These are phyloP conservation scores for Microcebus tavaratra DNA, from an alignment of 2,113 vertebrate species.

Conservation along the genomic window DNA sequence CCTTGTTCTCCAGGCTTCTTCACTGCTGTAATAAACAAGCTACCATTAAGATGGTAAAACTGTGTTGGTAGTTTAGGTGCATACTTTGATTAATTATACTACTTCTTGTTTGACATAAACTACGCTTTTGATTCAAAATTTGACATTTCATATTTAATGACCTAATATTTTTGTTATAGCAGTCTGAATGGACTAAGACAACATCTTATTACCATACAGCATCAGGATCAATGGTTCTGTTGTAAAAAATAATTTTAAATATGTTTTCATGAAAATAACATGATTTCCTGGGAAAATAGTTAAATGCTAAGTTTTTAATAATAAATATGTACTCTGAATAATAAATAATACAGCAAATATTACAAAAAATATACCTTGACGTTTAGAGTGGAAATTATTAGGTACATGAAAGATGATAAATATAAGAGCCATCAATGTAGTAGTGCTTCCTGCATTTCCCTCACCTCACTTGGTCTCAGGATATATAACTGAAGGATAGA, in stretches of 20 bases:
- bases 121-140: too few species aligned
- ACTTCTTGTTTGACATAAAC: too few species aligned
- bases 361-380: background rate
- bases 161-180: background rate
- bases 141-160: too few species aligned
- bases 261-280: background rate
- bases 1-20: too few species aligned
- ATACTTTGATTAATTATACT: too few species aligned
- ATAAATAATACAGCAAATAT: background rate
- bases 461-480: background rate
- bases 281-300: background rate
- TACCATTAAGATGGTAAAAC: too few species aligned
- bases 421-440: background rate
- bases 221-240: background rate
- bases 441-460: background rate
- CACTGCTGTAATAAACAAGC: too few species aligned
- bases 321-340: background rate
- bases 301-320: background rate
- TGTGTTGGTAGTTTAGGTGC: too few species aligned
- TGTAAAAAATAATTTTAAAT: background rate
- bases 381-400: background rate
- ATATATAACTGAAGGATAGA: background rate
- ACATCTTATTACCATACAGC: background rate
- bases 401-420: background rate
- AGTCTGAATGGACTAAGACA: background rate